A percentile compares a stretch with the other conserved stretches of the same genome.
Evolutionary conservation across 1,140 invertebrate species (phyloP).

Genomic region (Helicoverpa armigera): DNA sequence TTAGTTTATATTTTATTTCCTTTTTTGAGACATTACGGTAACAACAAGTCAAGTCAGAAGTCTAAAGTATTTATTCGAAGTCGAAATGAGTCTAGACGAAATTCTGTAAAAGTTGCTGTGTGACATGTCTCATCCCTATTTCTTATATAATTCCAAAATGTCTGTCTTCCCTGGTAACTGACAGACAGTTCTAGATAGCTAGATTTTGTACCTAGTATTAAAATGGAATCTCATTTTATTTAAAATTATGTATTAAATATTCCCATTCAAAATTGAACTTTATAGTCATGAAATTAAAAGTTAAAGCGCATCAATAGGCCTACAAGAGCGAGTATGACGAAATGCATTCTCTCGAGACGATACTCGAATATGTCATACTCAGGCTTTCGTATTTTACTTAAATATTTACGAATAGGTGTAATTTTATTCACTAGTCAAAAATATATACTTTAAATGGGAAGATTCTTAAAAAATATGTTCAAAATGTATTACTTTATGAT

Average conservation of each 20-base stretch:
- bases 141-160: constrained; percentile 35
- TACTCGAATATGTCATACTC: constrained; percentile 55
- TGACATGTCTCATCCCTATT: constrained; percentile 23
- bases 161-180: constrained; percentile 1
- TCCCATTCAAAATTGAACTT: constrained; percentile 44
- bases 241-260: constrained; percentile 45
- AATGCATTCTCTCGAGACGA: constrained; percentile 36
- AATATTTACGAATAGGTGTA: constrained; percentile 61
- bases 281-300: constrained; percentile 24
- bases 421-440: constrained; percentile 84
- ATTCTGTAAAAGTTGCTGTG: constrained; percentile 25
- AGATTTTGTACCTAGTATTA: constrained; percentile 52
- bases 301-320: constrained; percentile 47
- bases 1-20: constrained; percentile 42
- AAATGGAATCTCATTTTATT: constrained; percentile 51
- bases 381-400: constrained; percentile 78
- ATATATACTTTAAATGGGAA: constrained; percentile 68
- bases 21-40: constrained; percentile 7
- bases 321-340: constrained; percentile 32
- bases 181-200: constrained; percentile 39
- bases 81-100: constrained; percentile 4
- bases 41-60: neutral
- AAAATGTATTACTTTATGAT: constrained; percentile 65
- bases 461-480: constrained; percentile 61
- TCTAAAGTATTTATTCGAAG: constrained; percentile 36